Evolutionary conservation across 2,113 vertebrate species (phyloP), one percentile per base, ranked within the genome.

Genomic region (Gadus macrocephalus): DNA sequence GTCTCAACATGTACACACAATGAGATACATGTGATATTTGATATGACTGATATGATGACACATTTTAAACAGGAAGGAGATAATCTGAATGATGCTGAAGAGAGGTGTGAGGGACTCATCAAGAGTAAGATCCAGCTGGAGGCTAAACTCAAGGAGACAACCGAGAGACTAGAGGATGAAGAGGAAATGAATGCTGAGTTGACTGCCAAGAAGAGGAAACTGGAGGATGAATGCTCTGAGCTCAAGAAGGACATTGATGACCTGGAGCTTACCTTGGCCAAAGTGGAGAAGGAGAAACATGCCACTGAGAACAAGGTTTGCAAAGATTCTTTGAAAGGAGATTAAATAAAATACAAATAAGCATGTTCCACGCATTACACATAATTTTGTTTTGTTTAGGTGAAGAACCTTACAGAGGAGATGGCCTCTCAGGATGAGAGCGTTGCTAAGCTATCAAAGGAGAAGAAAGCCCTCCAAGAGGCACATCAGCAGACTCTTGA

Each of bases 161-260:
- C 72, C 63, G 91, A 93, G 62, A 88, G 92, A 68, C 82, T 91
- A 0, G 92, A 93, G 72, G 92, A 93, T 66, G 92, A 93, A 42
- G 91, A 93, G 31, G 91, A 93, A 84, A 90, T 91, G 53, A 89
- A 88, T 69, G 85, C 83, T 64, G 86, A 89, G 79, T 77, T 92
- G 42, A 93, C n/a, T n/a, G n/a, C n/a, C n/a, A n/a, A n/a, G n/a
- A n/a, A n/a, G n/a, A n/a, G n/a, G n/a, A n/a, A n/a, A n/a, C n/a
- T n/a, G n/a, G n/a, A n/a, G n/a, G n/a, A n/a, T n/a, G n/a, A n/a
- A n/a, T n/a, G n/a, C n/a, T n/a, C n/a, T n/a, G n/a, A n/a, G n/a
- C n/a, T n/a, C n/a, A n/a, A n/a, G n/a, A n/a, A n/a, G n/a, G n/a
- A n/a, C n/a, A n/a, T n/a, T n/a, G n/a, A n/a, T n/a, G n/a, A n/a